Percentiles rank a stretch among this genome's conserved stretches.
These are phyloP conservation scores for Penelope pileata DNA, from an alignment of 2,113 vertebrate genomes.

Conservation along the genomic window DNA sequence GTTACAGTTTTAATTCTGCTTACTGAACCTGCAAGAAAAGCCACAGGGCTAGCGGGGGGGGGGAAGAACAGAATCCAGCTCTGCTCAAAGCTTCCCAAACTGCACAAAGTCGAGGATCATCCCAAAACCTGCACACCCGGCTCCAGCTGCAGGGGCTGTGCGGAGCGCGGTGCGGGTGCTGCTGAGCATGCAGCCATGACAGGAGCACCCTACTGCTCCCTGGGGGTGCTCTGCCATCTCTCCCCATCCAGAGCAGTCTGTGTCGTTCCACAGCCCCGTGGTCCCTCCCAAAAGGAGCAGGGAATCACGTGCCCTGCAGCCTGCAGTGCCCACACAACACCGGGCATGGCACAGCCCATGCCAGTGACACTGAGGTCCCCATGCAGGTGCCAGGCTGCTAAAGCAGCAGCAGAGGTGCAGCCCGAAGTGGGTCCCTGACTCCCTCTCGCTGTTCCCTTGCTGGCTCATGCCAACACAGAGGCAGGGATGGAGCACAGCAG, in stretches of 20 bases:
- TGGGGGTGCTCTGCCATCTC: not conserved
- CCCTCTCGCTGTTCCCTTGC: not conserved
- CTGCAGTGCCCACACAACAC: fast-evolving
- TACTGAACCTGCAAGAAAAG: not conserved
- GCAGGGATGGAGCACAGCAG: not conserved
- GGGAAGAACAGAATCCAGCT: not conserved
- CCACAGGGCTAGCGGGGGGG: not conserved
- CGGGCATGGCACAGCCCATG: not conserved
- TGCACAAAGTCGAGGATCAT: fast-evolving
- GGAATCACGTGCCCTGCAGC: fast-evolving
- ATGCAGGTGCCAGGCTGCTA: not conserved
- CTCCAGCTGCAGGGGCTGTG: fast-evolving
- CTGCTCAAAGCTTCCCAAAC: not conserved
- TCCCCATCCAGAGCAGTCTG: not conserved
- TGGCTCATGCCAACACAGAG: not conserved
- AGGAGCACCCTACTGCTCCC: not conserved
- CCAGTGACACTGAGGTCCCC: fast-evolving
- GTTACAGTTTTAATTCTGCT: not conserved
- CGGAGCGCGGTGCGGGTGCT: fast-evolving
- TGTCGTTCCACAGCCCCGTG: not conserved
- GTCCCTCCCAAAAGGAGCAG: not conserved
- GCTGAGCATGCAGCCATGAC: not conserved
- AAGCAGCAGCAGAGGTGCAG: not conserved
- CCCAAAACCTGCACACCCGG: fast-evolving
- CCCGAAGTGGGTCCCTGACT: not conserved